Base-by-base conservation (phyloP, 2,113 vertebrate genomes). In the Lamprotornis superbus region DNA sequence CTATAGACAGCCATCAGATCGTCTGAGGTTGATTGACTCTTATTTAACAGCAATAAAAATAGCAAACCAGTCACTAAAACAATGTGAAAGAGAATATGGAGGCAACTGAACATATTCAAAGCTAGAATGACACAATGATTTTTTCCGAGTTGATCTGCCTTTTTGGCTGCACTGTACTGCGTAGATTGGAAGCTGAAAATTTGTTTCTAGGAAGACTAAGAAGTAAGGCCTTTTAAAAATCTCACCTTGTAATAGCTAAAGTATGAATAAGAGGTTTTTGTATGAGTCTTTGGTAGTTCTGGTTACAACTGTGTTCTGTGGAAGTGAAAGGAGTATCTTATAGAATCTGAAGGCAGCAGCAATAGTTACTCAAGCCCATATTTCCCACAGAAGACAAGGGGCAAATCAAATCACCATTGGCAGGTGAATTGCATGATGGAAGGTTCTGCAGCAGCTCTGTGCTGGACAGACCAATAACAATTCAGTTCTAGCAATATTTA, bases 361-460 rank as follows among this genome's bases (percentile, higher is more conserved):
- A 22, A 4, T 37, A 55, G 65, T 4, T 9, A 49, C 35, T 95
- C 19, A 37, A 60, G 40, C 49, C 52, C 42, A 0, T 78, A n/a
- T 84, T 92, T 93, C 46, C 69, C 56, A 61, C 17, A 8, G 15
- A 79, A 91, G 74, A 90, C 9, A 55, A 83, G 95, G 52, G 61
- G 47, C 61, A 92, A 93, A 96, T 95, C 49, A 89, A 75, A 95
- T 96, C 87, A 87, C 65, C 79, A 53, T 7, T 89, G 95, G 47
- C 80, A 93, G 83, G 35, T 89, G 47, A 93, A 92, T 81, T 83
- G 60, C 65, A 12, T 85, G 83, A 87, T 83, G 83, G 77, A 89
- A 87, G 33, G 33, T 85, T 87, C 77, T 93, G 74, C 77, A 91
- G 73, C 70, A 94, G 73, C 87, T 90, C 75, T 75, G 33, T 2